These are phyloP conservation scores for Cliona cf. orientalis DNA, from an alignment of 37 sponge, comb jelly and placozoan genomes.

Conservation along the genomic window DNA sequence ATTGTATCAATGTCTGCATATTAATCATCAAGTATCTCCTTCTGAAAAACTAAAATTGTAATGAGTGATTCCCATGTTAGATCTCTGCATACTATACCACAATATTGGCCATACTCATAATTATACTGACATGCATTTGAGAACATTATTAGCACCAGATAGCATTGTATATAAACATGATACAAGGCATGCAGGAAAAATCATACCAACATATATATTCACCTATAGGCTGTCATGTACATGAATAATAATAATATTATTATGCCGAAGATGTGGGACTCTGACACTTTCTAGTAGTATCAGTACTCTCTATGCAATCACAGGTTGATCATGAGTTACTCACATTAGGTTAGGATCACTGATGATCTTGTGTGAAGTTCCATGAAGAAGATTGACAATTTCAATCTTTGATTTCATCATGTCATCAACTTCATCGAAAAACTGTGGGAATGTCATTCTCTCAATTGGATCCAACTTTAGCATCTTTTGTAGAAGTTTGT, in stretches of 20 bases:
- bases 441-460: conserved; percentile 69
- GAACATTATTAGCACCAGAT: too few relatives aligned
- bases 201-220: too few relatives aligned
- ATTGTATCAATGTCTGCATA: too few relatives aligned
- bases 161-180: too few relatives aligned
- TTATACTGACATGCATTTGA: too few relatives aligned
- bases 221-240: conserved; percentile 1
- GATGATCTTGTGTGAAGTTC: conserved; percentile 50
- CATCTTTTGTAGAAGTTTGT: conserved; percentile 47
- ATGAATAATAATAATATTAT: not conserved
- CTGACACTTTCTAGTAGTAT: not conserved
- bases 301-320: not conserved
- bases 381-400: conserved; percentile 59
- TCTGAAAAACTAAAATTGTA: too few relatives aligned
- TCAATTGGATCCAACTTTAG: conserved; percentile 61
- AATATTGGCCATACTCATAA: too few relatives aligned
- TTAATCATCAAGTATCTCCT: too few relatives aligned
- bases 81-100: too few relatives aligned
- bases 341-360: conserved; percentile 43
- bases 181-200: too few relatives aligned
- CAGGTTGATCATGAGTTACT: not conserved
- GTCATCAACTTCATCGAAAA: conserved; percentile 76
- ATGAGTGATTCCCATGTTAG: too few relatives aligned
- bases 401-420: conserved; percentile 66
- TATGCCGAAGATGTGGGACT: not conserved